These are phyloP conservation scores for Pantherophis alleghaniensis DNA, from an alignment of 2,797 vertebrate species.

Conservation along the genomic window DNA sequence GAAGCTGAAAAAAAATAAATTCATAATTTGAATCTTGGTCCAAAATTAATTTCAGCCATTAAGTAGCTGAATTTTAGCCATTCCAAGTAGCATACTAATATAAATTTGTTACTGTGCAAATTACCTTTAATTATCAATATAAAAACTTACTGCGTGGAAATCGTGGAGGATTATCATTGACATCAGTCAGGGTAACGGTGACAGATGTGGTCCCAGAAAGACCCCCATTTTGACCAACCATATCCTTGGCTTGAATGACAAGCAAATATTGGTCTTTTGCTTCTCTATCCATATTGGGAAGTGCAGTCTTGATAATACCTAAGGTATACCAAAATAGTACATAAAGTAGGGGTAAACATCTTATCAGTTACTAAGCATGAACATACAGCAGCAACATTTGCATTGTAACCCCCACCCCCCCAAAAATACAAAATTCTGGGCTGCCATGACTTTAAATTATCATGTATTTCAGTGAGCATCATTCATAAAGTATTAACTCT, in stretches of 20 bases:
- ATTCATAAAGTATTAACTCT: neutral
- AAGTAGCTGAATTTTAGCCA: neutral
- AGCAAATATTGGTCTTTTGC: slow-evolving; percentile 93
- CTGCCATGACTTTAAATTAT: neutral
- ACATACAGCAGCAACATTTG: neutral
- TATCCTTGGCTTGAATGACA: slow-evolving; percentile 98
- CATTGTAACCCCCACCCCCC: neutral
- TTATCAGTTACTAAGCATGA: neutral
- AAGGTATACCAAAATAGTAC: slow-evolving; percentile 57
- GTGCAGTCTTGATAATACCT: slow-evolving; percentile 95
- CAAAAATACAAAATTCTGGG: neutral
- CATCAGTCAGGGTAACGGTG: slow-evolving; percentile 91
- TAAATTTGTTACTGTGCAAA: neutral
- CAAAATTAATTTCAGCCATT: neutral
- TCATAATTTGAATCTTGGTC: neutral
- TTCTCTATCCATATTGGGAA: slow-evolving; percentile 97
- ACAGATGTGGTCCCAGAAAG: slow-evolving; percentile 94
- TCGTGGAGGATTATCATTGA: slow-evolving; percentile 93
- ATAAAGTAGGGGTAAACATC: slow-evolving; percentile 20
- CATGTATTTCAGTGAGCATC: neutral
- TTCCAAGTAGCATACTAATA: neutral
- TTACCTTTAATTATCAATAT: neutral
- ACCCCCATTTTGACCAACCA: slow-evolving; percentile 96
- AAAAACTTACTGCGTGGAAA: slow-evolving; percentile 86
- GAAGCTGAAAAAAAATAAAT: neutral